Evolutionary conservation across 2,888 invertebrate species (phyloP).

Genomic region (Cephus sareptanus): DNA sequence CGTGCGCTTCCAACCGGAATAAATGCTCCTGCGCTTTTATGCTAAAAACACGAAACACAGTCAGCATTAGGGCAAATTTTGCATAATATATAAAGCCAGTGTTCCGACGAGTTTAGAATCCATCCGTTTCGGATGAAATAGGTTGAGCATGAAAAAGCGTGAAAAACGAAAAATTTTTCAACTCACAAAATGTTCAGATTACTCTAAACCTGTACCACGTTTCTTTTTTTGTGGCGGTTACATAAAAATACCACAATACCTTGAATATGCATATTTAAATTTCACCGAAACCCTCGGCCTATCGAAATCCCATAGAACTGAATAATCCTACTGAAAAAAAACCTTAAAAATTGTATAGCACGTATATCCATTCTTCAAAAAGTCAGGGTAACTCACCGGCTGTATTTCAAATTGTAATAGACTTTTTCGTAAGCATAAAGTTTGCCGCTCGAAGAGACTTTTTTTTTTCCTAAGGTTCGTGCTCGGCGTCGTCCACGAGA

Average conservation of each 20-base stretch:
- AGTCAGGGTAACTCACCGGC: background rate
- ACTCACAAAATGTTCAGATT: background rate
- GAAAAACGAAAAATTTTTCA: background rate
- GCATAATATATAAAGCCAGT: background rate
- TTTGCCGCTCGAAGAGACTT: background rate
- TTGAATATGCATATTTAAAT: background rate
- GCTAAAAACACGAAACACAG: background rate
- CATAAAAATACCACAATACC: background rate
- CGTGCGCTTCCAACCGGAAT: background rate
- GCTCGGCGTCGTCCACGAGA: background rate
- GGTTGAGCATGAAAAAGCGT: background rate
- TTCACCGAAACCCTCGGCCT: background rate
- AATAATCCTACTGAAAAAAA: background rate
- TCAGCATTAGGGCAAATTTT: background rate
- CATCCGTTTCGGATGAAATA: background rate
- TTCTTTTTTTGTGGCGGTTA: background rate
- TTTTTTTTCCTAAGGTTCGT: background rate
- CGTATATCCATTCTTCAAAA: background rate
- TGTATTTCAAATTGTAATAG: conserved; percentile 1
- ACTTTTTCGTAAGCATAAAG: background rate
- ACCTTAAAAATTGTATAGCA: background rate
- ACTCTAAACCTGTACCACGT: background rate
- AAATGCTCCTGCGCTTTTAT: background rate
- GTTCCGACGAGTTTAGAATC: background rate
- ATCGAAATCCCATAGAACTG: background rate